Base-by-base conservation (phyloP, 2,888 invertebrate genomes). In the Eristalis intricaria region DNA sequence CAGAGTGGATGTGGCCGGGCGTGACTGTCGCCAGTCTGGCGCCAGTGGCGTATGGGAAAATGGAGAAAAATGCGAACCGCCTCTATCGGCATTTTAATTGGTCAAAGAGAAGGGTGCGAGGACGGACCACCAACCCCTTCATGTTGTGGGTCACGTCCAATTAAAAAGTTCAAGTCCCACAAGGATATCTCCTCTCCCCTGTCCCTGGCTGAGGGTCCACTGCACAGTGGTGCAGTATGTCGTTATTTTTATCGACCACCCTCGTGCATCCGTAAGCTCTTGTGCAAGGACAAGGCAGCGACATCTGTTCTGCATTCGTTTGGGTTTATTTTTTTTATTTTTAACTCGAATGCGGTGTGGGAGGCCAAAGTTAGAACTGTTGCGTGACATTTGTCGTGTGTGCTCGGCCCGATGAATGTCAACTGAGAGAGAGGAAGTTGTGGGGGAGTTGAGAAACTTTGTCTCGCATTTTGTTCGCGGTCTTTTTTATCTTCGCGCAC, bases 141-240 rank as follows among this genome's bases (percentile, higher is more conserved):
- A 63, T 38, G 77, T 50, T 60, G 73, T 50, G 43, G 69, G 77
- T 29, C 63, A 70, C 71, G 77, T 82, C 82, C 85, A 86, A 86
- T 86, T 82, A 50, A 82, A 86, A 86, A 86, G 85, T 86, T 86
- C 65, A 73, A 80, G 64, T 68, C 73, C 56, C 35, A 43, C 64
- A 60, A 29, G 61, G 73, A 66, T 60, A 23, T 4, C 10, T 61
- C 23, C 66, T 26, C 73, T 15, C 35, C 11, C 26, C 19, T 15
- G 11, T 10, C 69, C 8, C 19, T 65, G 75, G 26, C 64, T 32
- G 43, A 19, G 19, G 19, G n/a, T n/a, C n/a, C 50, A 8, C 1
- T 19, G 4, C 19, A 19, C 50, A 19, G 19, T 50, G 50, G 50
- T 50, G 50, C 50, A 50, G 38, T 38, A 22, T 29, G 60, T 29